Base-by-base conservation (phyloP, 2,797 vertebrate species). In the Pangasius macronema region DNA sequence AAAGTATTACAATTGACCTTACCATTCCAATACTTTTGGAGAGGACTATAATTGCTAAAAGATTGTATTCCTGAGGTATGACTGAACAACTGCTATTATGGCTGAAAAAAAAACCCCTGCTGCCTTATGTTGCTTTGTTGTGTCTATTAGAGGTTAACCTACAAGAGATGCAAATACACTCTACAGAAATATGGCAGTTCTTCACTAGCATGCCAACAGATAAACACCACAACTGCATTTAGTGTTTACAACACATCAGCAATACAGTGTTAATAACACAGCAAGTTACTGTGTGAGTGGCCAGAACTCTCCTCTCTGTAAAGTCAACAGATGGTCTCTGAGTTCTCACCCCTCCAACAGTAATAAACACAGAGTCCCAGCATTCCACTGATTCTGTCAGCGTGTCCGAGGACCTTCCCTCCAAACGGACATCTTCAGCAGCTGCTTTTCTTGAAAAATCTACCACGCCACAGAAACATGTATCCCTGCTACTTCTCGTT, bases 271-370 rank as follows among this genome's bases (percentile, higher is more conserved):
- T 53, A 87, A 82, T 39, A 73, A 67, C 65, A 84, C 79, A 76
- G 83, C 57, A 86, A 88, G n/a, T 49, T 53, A 49, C 16, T 51
- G 27, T 80, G 55, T 2, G 27, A 77, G 30, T 49, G 42, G 70
- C 82, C 59, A 79, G 84, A 84, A 42, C n/a, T 49, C 46, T 82
- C 27, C 67, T 18, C 61, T 80, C 59, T 51, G 20, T 61, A 79
- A 87, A 42, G 75, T 86, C 84, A 89, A 86, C 89, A 89, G 85
- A 89, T 84, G 67, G 81, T 81, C 85, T 86, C 72, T 39, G 70
- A 80, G 65, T 76, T 86, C 82, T 82, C 65, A 46, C 75, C 81
- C 70, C 63, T 89, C n/a, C 27, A 81, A 81, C 82, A 67, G 73
- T 53, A 88, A 86, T 88, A 88, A 80, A 89, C 79, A 84, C 36